Evolutionary conservation across 2,888 invertebrate species (phyloP).

Genomic region (Clistopyga incitator): DNA sequence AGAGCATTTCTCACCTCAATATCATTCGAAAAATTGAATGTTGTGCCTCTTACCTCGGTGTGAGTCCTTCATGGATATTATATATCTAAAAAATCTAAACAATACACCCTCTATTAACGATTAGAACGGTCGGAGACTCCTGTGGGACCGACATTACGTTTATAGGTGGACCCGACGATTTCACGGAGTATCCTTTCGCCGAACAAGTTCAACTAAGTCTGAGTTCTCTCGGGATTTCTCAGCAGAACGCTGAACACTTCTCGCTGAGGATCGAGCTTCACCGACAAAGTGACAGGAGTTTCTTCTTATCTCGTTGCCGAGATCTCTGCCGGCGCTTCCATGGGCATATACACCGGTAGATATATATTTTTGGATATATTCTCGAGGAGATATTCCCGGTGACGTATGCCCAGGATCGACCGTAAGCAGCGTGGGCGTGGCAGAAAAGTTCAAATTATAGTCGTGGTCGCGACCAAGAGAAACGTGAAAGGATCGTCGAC

Average conservation of each 20-base stretch:
- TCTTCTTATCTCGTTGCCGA: slow-evolving; percentile 63
- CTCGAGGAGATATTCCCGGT: slow-evolving; percentile 59
- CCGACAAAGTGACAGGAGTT: slow-evolving; percentile 78
- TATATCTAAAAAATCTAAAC: neutral
- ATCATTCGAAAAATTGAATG: slow-evolving; percentile 2
- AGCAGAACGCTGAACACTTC: neutral
- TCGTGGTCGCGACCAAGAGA: slow-evolving; percentile 53
- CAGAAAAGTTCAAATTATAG: slow-evolving; percentile 76
- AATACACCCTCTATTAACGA: neutral
- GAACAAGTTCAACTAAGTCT: slow-evolving; percentile 11
- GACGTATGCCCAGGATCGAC: slow-evolving; percentile 71
- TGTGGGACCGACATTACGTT: slow-evolving; percentile 17
- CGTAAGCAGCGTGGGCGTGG: slow-evolving; percentile 74
- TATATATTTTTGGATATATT: slow-evolving; percentile 21
- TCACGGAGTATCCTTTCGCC: slow-evolving; percentile 30
- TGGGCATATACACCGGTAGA: neutral
- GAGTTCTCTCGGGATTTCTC: slow-evolving; percentile 28
- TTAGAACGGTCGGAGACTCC: neutral
- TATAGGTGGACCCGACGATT: slow-evolving; percentile 42
- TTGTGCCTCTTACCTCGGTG: neutral
- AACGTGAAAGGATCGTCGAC: slow-evolving; percentile 6
- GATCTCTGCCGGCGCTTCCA: slow-evolving; percentile 62
- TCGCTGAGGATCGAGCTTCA: slow-evolving; percentile 43
- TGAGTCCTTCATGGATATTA: neutral
- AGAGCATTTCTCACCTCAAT: slow-evolving; percentile 4